Evolutionary conservation across 2,888 invertebrate species (phyloP).

Genomic region (Anticlea derivata): DNA sequence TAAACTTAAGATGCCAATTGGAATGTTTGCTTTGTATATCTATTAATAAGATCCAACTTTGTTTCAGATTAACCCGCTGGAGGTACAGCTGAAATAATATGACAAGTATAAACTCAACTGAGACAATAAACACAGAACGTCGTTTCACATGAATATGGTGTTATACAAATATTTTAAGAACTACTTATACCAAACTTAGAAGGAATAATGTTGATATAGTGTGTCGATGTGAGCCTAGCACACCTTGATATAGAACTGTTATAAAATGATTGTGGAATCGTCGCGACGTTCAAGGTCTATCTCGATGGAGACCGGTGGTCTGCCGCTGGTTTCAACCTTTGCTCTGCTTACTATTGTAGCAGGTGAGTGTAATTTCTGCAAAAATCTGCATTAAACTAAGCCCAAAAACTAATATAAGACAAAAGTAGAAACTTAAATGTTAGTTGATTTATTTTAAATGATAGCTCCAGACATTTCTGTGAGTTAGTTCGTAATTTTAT

Average conservation of each 20-base stretch:
- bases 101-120: slow-evolving; percentile 53
- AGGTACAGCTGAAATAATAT: slow-evolving; percentile 41
- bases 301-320: slow-evolving; percentile 72
- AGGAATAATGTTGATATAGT: slow-evolving; percentile 45
- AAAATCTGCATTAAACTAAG: too few relatives aligned
- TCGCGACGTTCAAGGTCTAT: slow-evolving; percentile 58
- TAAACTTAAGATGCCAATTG: slow-evolving; percentile 28
- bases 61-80: slow-evolving; percentile 56
- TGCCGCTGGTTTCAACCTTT: slow-evolving; percentile 75
- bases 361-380: slow-evolving; percentile 56
- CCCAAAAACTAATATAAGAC: too few relatives aligned
- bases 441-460: too few relatives aligned
- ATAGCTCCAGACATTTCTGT: too few relatives aligned
- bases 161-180: slow-evolving; percentile 30
- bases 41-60: slow-evolving; percentile 43
- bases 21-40: slow-evolving; percentile 21
- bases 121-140: slow-evolving; percentile 46
- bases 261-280: slow-evolving; percentile 59
- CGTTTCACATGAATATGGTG: slow-evolving; percentile 29
- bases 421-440: too few relatives aligned
- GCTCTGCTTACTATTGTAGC: slow-evolving; percentile 77
- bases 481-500: too few relatives aligned
- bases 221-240: slow-evolving; percentile 52
- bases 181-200: slow-evolving; percentile 43
- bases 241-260: slow-evolving; percentile 37